A percentile compares a stretch with the other conserved stretches of the same genome.
phyloP scores from a whole-genome alignment of 2,113 vertebrate genomes.

The Phasianus colchicus region DNA sequence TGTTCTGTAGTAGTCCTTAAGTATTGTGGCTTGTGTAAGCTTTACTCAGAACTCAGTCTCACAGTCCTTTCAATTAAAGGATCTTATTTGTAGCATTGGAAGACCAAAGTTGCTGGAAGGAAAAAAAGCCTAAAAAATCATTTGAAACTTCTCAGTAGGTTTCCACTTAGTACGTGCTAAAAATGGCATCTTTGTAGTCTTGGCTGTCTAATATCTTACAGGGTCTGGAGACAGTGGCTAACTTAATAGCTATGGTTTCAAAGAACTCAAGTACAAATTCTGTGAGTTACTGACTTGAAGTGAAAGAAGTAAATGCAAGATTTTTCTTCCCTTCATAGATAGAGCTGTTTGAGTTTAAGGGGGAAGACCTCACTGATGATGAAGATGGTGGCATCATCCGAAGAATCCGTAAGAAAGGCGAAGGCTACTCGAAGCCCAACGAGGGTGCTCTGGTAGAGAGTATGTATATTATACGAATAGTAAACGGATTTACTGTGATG shows the following conservation, averaged over 20 bases:
- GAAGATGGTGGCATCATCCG: constrained; percentile 94
- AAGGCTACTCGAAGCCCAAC: constrained; percentile 93
- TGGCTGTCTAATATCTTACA: neutral
- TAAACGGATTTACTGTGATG: neutral
- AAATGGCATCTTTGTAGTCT: neutral
- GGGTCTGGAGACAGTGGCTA: neutral
- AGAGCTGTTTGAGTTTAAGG: constrained; percentile 94
- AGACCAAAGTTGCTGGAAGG: neutral
- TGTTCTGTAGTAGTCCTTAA: neutral
- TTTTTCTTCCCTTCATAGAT: constrained; percentile 78
- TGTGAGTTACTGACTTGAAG: neutral
- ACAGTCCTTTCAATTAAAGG: neutral
- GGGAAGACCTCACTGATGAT: constrained; percentile 91
- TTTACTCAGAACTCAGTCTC: neutral
- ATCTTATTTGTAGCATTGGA: neutral
- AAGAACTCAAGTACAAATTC: neutral
- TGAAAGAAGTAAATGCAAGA: neutral
- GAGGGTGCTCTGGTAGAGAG: constrained; percentile 93
- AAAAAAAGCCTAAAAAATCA: neutral
- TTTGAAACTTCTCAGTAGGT: neutral
- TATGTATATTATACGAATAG: constrained; percentile 62
- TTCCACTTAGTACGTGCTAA: neutral
- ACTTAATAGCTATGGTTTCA: neutral
- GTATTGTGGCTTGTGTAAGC: neutral
- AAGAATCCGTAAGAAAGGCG: constrained; percentile 88